These are phyloP conservation scores for Limnephilus lunatus DNA, from an alignment of 2,888 invertebrate genomes.

Conservation along the genomic window DNA sequence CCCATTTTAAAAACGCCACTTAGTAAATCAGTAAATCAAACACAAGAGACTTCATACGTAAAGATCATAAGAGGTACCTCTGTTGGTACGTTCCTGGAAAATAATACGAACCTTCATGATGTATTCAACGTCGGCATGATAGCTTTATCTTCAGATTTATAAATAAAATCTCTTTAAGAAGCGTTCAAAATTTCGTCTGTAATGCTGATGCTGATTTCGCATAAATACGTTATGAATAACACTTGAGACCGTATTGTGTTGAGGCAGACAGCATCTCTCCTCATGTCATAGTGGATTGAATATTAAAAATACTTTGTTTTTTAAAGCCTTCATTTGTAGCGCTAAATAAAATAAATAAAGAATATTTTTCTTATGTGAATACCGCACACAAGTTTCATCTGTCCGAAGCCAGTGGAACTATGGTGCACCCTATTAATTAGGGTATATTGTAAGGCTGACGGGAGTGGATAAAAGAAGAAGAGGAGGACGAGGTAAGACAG, in stretches of 20 bases:
- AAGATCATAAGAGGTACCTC: not conserved
- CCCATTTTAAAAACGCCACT: not conserved
- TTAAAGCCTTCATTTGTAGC: not conserved
- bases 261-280: not conserved
- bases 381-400: too few relatives aligned
- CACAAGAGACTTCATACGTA: not conserved
- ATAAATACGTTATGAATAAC: constrained; percentile 8
- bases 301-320: not conserved
- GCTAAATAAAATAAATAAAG: too few relatives aligned
- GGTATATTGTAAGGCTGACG: too few relatives aligned
- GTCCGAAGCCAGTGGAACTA: too few relatives aligned
- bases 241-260: not conserved
- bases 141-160: not conserved
- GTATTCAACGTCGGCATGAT: not conserved
- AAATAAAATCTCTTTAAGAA: not conserved
- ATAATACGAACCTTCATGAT: not conserved
- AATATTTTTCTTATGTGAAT: too few relatives aligned
- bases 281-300: not conserved
- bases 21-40: not conserved
- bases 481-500: too few relatives aligned
- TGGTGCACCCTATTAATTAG: too few relatives aligned
- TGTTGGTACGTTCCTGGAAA: not conserved
- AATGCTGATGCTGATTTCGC: not conserved
- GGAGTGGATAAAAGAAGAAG: too few relatives aligned
- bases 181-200: not conserved